These are phyloP conservation scores for Thinocorus orbignyianus DNA, from an alignment of 2,113 vertebrate genomes.

Conservation along the genomic window DNA sequence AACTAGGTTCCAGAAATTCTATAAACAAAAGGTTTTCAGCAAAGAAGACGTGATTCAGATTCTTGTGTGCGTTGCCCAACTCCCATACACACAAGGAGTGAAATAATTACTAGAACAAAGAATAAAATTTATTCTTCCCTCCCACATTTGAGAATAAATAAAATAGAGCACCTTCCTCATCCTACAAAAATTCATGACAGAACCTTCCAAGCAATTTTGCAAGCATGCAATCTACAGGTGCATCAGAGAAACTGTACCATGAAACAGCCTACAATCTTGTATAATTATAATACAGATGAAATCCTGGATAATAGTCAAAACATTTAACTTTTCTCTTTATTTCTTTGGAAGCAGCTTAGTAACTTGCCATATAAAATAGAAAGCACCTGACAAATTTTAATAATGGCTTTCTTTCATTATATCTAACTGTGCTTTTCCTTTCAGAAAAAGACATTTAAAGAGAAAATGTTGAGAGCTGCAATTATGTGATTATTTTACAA, in stretches of 20 bases:
- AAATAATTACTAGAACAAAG: not conserved
- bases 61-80: not conserved
- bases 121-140: not conserved
- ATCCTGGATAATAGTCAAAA: constrained; percentile 61
- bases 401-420: constrained; percentile 58
- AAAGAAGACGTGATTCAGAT: not conserved
- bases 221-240: not conserved
- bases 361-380: constrained; percentile 38
- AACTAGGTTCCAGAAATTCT: not conserved
- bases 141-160: not conserved
- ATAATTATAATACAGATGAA: constrained; percentile 29
- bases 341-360: constrained; percentile 39
- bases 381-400: constrained; percentile 50
- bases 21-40: not conserved
- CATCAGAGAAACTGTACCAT: constrained; percentile 16
- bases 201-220: constrained; percentile 19
- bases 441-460: constrained; percentile 50
- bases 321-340: constrained; percentile 30
- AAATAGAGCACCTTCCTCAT: not conserved
- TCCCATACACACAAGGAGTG: not conserved
- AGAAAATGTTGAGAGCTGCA: constrained; percentile 36
- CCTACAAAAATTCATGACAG: not conserved
- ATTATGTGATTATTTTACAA: constrained; percentile 64
- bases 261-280: constrained; percentile 33
- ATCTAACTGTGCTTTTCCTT: constrained; percentile 53